Percentiles rank a stretch among this genome's conserved stretches.
phyloP scores from a whole-genome alignment of 2,888 invertebrate genomes.

The Eubasilissa splendida region DNA sequence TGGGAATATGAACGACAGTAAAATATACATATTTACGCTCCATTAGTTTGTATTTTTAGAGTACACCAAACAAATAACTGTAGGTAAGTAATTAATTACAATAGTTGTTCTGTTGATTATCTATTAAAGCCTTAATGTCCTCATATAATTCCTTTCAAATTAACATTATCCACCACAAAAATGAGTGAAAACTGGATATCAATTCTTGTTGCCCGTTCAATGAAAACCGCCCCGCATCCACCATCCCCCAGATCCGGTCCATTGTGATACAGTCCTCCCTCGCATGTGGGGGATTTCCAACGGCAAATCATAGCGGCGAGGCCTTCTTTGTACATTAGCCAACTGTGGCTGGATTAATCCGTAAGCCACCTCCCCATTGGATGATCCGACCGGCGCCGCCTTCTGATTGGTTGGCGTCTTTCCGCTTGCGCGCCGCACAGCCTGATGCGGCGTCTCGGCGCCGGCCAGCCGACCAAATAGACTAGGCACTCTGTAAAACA shows the following conservation, averaged over 20 bases:
- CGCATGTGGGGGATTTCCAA: constrained; percentile 12
- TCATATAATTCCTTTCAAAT: too few species aligned
- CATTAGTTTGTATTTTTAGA: too few species aligned
- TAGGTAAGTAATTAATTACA: too few species aligned
- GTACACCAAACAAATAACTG: too few species aligned
- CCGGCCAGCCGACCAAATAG: neutral
- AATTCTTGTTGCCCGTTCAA: neutral
- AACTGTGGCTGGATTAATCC: constrained; percentile 47
- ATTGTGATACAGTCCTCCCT: constrained; percentile 3
- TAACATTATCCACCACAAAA: neutral
- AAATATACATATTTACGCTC: too few species aligned
- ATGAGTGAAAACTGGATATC: constrained; percentile 6
- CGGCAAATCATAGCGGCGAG: constrained; percentile 42
- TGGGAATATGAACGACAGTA: too few species aligned
- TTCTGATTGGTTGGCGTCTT: constrained; percentile 43
- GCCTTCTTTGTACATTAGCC: constrained; percentile 44
- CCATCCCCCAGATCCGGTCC: constrained; percentile 22
- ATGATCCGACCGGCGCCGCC: constrained; percentile 46
- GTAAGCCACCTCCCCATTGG: constrained; percentile 43
- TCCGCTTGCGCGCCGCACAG: constrained; percentile 30
- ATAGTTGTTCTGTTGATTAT: too few species aligned
- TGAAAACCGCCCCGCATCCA: constrained; percentile 4
- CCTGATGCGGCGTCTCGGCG: constrained; percentile 28
- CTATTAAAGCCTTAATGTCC: too few species aligned
- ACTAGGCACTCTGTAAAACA: neutral